Conservation (phyloP, 1,140 invertebrate genomes). For the Arion vulgaris region DNA sequence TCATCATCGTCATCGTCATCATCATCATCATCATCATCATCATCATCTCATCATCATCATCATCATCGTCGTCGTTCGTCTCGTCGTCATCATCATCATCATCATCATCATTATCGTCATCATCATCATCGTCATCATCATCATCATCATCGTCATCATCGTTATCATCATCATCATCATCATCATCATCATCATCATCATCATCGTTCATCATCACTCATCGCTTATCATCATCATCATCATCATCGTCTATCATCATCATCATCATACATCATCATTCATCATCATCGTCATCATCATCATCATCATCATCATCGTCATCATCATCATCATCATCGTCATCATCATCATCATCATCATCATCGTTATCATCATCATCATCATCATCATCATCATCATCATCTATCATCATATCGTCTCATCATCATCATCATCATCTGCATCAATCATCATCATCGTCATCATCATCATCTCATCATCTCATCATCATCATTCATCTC, state of each 20-base stretch:
- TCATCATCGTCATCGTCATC: too few relatives aligned
- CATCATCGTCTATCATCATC: too few relatives aligned
- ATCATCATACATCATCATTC: too few relatives aligned
- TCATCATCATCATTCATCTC: too few relatives aligned
- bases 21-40: too few relatives aligned
- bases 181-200: constrained; percentile 3
- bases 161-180: constrained; percentile 19
- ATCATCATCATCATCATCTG: too few relatives aligned
- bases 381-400: not conserved
- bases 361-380: constrained; percentile 14
- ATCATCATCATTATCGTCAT: constrained; percentile 21
- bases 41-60: too few relatives aligned
- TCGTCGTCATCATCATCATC: not conserved
- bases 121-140: constrained; percentile 22
- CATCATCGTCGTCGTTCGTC: too few relatives aligned
- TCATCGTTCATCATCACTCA: not conserved
- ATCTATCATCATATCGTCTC: too few relatives aligned
- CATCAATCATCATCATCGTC: too few relatives aligned
- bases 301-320: constrained; percentile 22
- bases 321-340: constrained; percentile 22
- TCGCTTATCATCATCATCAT: not conserved
- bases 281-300: constrained; percentile 21
- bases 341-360: constrained; percentile 25
- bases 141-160: constrained; percentile 22
- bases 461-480: too few relatives aligned